Evolutionary conservation across 2,113 vertebrate species (phyloP).

Genomic region (Eclectus roratus): DNA sequence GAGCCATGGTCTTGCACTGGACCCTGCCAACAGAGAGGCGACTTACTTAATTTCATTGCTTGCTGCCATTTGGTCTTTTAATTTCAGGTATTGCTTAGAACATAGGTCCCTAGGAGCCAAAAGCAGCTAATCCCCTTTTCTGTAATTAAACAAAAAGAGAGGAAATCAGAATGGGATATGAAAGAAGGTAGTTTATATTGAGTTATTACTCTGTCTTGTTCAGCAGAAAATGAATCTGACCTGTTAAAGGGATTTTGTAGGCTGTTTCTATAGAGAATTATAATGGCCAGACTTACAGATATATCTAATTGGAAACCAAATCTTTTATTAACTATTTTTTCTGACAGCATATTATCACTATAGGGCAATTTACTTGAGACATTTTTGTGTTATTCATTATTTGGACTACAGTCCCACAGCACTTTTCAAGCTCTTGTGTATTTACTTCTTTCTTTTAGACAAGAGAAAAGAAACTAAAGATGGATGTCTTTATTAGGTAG

Average conservation of each 20-base stretch:
- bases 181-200: conserved; percentile 65
- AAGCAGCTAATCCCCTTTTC: conserved; percentile 68
- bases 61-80: conserved; percentile 67
- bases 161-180: conserved; percentile 59
- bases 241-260: conserved; percentile 64
- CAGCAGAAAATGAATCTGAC: conserved; percentile 70
- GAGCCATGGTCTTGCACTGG: conserved; percentile 52
- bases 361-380: conserved; percentile 5
- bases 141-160: conserved; percentile 68
- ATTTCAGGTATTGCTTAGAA: conserved; percentile 66
- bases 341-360: not conserved
- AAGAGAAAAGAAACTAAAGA: not conserved
- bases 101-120: conserved; percentile 34
- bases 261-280: conserved; percentile 66
- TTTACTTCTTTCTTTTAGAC: conserved; percentile 32
- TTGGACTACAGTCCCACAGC: not conserved
- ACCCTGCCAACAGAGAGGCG: conserved; percentile 36
- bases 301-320: conserved; percentile 44
- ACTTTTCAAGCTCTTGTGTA: not conserved
- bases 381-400: conserved; percentile 9
- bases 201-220: conserved; percentile 72
- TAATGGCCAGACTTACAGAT: conserved; percentile 43
- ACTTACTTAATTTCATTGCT: conserved; percentile 63
- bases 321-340: conserved; percentile 41
- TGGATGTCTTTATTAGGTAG: conserved; percentile 16